A percentile compares a stretch with the other conserved stretches of the same genome.
Evolutionary conservation across 2,113 vertebrate genomes (phyloP).

Genomic region (Vidua macroura): DNA sequence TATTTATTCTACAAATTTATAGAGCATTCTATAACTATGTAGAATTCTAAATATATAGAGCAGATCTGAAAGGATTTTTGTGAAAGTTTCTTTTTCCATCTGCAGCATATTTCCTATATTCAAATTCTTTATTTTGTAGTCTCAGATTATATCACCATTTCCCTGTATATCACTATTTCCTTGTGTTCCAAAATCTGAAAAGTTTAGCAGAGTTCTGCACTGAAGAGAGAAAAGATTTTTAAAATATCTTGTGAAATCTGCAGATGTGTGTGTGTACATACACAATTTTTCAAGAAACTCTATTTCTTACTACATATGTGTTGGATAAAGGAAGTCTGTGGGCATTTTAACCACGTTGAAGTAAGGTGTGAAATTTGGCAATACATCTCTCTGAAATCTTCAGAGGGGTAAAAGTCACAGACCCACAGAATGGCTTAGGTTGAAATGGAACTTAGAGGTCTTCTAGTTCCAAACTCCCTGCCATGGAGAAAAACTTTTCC

Average conservation of each 20-base stretch:
- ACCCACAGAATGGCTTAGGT: neutral
- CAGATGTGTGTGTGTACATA: neutral
- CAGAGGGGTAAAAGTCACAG: neutral
- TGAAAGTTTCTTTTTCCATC: neutral
- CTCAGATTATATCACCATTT: neutral
- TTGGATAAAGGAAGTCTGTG: neutral
- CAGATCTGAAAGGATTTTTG: neutral
- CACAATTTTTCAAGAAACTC: neutral
- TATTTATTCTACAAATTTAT: neutral
- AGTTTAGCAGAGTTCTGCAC: neutral
- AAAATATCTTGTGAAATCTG: neutral
- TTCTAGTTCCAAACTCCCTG: neutral
- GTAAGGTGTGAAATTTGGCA: neutral
- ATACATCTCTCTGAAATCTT: neutral
- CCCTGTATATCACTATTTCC: neutral
- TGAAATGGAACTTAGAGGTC: neutral
- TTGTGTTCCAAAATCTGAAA: neutral
- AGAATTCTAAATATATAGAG: neutral
- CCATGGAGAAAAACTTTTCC: neutral
- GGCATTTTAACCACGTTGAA: neutral
- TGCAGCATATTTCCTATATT: neutral
- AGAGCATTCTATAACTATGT: neutral
- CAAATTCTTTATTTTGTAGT: neutral
- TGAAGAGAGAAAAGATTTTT: neutral
- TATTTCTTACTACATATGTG: neutral